These are phyloP conservation scores for Ormyrus thymus DNA, from an alignment of 2,888 invertebrate species.

Conservation along the genomic window DNA sequence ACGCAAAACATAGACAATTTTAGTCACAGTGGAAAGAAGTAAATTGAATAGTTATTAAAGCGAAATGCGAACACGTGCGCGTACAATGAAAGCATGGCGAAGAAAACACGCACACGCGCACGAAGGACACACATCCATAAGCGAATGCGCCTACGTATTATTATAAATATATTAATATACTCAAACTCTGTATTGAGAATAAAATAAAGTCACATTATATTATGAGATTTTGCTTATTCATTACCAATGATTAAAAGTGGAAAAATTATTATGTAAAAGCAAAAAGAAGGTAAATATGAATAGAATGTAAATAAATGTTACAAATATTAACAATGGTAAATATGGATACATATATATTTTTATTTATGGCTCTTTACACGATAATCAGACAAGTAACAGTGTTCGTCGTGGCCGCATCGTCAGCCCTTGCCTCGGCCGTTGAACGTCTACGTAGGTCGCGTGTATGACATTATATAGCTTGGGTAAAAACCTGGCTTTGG, in stretches of 20 bases:
- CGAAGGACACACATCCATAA: conserved; percentile 40
- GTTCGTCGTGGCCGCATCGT: conserved; percentile 59
- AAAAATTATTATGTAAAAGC: not conserved
- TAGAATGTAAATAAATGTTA: conserved; percentile 10
- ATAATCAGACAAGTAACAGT: conserved; percentile 73
- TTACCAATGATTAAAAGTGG: too few species aligned
- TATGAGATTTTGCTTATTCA: conserved; percentile 57
- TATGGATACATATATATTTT: conserved; percentile 61
- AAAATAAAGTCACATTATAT: conserved; percentile 71
- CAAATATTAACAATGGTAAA: conserved; percentile 40
- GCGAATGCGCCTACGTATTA: conserved; percentile 61
- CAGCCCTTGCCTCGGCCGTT: conserved; percentile 41
- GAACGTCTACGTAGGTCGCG: conserved; percentile 10
- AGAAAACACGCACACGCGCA: conserved; percentile 54
- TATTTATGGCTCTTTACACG: conserved; percentile 71
- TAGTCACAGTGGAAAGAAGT: conserved; percentile 27
- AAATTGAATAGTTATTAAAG: conserved; percentile 35
- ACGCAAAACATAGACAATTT: conserved; percentile 58
- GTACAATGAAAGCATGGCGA: conserved; percentile 34
- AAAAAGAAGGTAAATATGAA: not conserved
- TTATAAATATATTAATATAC: conserved; percentile 64
- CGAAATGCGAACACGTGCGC: conserved; percentile 34
- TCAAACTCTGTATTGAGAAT: conserved; percentile 69
- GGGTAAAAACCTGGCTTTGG: conserved; percentile 18
- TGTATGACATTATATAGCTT: conserved; percentile 29